Evolutionary conservation across 2,113 vertebrate genomes (phyloP), one percentile per base, ranked within the genome.

Genomic region (Hippocampus mohnikei): DNA sequence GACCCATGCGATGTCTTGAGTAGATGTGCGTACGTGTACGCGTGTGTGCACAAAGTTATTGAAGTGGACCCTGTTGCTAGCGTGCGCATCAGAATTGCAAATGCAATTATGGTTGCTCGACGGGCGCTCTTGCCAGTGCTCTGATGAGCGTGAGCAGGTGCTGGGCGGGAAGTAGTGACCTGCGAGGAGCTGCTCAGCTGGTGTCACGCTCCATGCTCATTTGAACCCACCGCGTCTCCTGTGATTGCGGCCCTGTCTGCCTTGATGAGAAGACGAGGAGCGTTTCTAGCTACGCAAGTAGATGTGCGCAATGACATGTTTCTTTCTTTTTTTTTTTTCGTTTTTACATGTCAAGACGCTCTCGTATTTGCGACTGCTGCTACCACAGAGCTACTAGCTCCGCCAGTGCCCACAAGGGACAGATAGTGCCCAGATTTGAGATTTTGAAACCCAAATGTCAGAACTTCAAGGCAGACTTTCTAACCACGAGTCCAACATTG

Each of bases 161-260:
- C 74, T 33, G 25, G 58, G 79, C 52, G 52, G 64, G 66, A 71
- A 78, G 69, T 79, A 60, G 64, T 83, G 71, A 86, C 84, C 86
- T 83, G 80, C 74, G 68, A 83, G 79, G 82, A 81, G 75, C 85
- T 84, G 83, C 83, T 86, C 87, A 85, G 85, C 84, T 88, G 84
- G 72, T 81, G 80, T 85, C 85, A 80, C 70, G 81, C 76, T 69
- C 41, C 82, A 75, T 79, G 70, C 76, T 78, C 87, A 85, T 75
- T 82, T 72, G 70, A 71, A 71, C 80, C 78, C 56, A 63, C 75
- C 70, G 69, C 74, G 82, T 25, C 3, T 40, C 64, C 60, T 68
- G 61, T 84, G 78, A 89, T 77, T 85, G 81, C 65, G 16, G 72
- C 81, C 76, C 71, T 85, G 77, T 79, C 65, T 20, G 72, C 81